Evolutionary conservation across 2,888 invertebrate genomes (phyloP).

Genomic region (Allolobophora icterica): DNA sequence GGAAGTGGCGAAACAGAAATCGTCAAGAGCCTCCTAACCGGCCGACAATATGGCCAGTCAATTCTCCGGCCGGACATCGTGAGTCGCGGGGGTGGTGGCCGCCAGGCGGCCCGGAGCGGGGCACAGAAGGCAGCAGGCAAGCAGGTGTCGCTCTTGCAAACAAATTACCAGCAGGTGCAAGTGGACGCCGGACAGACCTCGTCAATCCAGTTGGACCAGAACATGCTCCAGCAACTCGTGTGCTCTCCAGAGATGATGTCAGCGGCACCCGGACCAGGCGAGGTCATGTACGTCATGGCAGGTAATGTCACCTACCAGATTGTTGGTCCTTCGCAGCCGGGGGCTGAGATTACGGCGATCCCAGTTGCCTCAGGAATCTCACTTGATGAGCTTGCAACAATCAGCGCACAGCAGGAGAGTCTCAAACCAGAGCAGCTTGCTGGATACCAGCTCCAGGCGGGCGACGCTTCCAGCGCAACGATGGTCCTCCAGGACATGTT

Average conservation of each 20-base stretch:
- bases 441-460: slow-evolving; percentile 20
- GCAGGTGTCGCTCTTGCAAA: background rate
- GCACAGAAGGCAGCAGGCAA: background rate
- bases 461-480: background rate
- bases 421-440: slow-evolving; percentile 10
- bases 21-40: slow-evolving; percentile 22
- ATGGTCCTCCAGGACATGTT: slow-evolving; percentile 25
- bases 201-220: background rate
- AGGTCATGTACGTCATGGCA: slow-evolving; percentile 39
- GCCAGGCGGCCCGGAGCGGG: background rate
- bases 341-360: slow-evolving; percentile 32
- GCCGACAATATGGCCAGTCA: slow-evolving; percentile 23
- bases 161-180: slow-evolving; percentile 8
- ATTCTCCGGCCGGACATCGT: slow-evolving; percentile 2
- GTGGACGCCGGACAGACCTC: background rate
- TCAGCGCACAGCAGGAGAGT: slow-evolving; percentile 38
- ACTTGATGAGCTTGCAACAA: slow-evolving; percentile 39
- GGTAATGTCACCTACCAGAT: slow-evolving; percentile 38
- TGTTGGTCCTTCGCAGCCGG: slow-evolving; percentile 33
- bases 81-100: background rate
- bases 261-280: slow-evolving; percentile 29
- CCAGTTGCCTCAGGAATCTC: slow-evolving; percentile 34
- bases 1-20: background rate
- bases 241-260: slow-evolving; percentile 8
- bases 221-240: background rate